Evolutionary conservation across 2,888 invertebrate genomes (phyloP).

Genomic region (Fragum fragum): DNA sequence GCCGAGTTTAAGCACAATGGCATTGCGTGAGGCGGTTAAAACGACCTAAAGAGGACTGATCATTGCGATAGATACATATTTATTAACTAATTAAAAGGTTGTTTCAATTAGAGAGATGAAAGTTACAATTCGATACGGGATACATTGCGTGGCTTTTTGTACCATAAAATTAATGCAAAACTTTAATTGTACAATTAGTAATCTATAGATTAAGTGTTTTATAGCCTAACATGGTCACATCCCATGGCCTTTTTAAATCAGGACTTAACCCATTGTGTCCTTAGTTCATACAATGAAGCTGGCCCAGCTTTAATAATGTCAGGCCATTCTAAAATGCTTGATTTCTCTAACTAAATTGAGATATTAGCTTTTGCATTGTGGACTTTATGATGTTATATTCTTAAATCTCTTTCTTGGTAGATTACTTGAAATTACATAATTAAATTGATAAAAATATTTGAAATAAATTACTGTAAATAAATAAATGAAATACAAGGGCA

Average conservation of each 20-base stretch:
- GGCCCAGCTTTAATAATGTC: too few species aligned
- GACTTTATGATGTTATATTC: too few species aligned
- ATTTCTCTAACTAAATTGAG: too few species aligned
- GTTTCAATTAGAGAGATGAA: conserved; percentile 7
- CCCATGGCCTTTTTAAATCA: neutral
- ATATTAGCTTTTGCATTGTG: too few species aligned
- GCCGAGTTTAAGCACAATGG: neutral
- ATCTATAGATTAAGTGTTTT: conserved; percentile 13
- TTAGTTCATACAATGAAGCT: neutral
- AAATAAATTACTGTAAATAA: too few species aligned
- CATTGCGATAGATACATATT: conserved; percentile 29
- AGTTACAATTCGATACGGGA: conserved; percentile 15
- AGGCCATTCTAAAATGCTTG: too few species aligned
- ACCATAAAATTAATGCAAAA: conserved; percentile 11
- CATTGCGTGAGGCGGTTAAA: conserved; percentile 15
- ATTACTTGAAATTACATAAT: too few species aligned
- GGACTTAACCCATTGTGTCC: neutral
- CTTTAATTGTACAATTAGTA: conserved; percentile 8
- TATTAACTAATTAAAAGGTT: conserved; percentile 35
- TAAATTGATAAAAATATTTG: too few species aligned
- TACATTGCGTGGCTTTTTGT: conserved; percentile 12
- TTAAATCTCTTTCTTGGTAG: too few species aligned
- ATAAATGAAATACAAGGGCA: too few species aligned
- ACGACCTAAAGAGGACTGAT: conserved; percentile 14
- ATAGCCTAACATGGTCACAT: neutral